Evolutionary conservation across 1,140 invertebrate species (phyloP).

Genomic region (Hycleus cichorii): DNA sequence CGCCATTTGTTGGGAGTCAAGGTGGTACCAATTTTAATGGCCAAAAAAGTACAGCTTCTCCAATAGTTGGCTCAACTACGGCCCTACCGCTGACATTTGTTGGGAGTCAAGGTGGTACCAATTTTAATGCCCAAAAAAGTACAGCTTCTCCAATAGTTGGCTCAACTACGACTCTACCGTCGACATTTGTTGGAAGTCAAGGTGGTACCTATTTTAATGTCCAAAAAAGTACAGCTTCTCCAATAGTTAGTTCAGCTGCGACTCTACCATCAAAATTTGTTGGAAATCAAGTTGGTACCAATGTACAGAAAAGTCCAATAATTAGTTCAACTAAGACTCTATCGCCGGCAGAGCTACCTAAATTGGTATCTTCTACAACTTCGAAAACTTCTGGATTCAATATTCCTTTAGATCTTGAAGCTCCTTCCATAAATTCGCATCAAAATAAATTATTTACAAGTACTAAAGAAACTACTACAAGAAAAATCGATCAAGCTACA

Average conservation of each 20-base stretch:
- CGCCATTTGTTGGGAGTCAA: too few relatives aligned
- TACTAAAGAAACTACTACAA: conserved; percentile 8
- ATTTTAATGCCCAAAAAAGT: too few relatives aligned
- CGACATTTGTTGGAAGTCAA: not conserved
- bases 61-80: not conserved
- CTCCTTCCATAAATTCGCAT: too few relatives aligned
- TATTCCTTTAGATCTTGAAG: too few relatives aligned
- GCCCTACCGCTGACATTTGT: not conserved
- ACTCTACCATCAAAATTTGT: conserved; percentile 20
- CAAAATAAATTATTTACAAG: not conserved
- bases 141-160: not conserved
- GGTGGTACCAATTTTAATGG: too few relatives aligned
- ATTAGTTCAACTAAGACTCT: not conserved
- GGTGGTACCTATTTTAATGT: too few relatives aligned
- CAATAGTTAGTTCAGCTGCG: not conserved
- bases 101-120: too few relatives aligned
- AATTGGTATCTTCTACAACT: too few relatives aligned
- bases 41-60: not conserved
- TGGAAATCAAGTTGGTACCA: conserved; percentile 27
- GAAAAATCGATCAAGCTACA: conserved; percentile 19
- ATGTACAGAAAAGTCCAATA: not conserved
- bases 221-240: not conserved
- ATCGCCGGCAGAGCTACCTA: not conserved
- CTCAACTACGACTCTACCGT: not conserved
- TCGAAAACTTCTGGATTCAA: too few relatives aligned